Evolutionary conservation across 2,113 vertebrate genomes (phyloP), one percentile per base, ranked within the genome.

Genomic region (Arizona elegans): DNA sequence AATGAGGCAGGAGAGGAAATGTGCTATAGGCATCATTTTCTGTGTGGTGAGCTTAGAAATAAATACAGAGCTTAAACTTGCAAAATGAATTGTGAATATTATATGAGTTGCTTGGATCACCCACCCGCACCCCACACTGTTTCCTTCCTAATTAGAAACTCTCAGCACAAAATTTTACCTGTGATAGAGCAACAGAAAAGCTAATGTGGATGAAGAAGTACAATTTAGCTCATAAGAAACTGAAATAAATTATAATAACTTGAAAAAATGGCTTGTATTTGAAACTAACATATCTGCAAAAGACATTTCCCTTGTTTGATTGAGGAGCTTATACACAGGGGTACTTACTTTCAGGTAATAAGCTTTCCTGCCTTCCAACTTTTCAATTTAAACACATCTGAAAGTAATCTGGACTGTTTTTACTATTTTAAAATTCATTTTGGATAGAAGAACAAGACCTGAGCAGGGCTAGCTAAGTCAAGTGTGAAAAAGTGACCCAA

Each of bases 51-150:
- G 92, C 26, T n/a, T 70, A 21, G 3, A 90, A 90, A 95, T 62
- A 89, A 93, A 70, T 3, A 93, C 6, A 19, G 55, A 93, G 92
- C 53, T 94, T 89, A 85, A 89, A 96, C 91, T 3, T 2, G 75
- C 10, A 47, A 1, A 38, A 93, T 24, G n/a, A n/a, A 38, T 91
- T 70, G 8, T 70, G 8, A 50, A 7, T 23, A 54, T 88, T 2
- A 92, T 90, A 8, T 5, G 15, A 87, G 33, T 90, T 65, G 24
- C 43, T 47, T 47, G 43, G 43, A 47, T 47, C 43, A 47, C 43
- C 58, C 12, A 4, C 3, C 29, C 47, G 15, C 50, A 52, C 23
- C 75, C 59, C 56, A 33, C 15, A 8, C 56, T 85, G 92, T 88
- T 55, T 62, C 55, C 54, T 0, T 91, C 5, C 3, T 89, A 58